Conservation (phyloP, 2,797 vertebrate genomes). For the Sciurus carolinensis region DNA sequence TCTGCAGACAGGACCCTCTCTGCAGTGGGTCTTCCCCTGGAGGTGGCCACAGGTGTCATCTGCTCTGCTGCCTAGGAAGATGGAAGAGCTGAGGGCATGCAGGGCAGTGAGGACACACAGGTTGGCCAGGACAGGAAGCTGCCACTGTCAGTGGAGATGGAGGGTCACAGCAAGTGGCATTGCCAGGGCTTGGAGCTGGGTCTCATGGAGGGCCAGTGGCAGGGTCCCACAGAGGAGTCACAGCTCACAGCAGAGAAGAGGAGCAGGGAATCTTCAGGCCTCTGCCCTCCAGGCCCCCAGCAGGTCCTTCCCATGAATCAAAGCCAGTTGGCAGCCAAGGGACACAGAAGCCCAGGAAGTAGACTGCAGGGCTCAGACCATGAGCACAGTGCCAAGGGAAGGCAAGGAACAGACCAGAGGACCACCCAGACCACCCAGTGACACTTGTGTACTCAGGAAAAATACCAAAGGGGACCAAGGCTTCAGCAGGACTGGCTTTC, state of each 20-base stretch:
- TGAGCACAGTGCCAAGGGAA: no score
- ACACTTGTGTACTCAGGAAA: neutral
- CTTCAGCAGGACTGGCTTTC: no score
- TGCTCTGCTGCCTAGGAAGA: accelerated
- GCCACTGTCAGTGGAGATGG: neutral
- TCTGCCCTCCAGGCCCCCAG: neutral
- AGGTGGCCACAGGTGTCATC: accelerated
- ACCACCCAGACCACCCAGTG: no score
- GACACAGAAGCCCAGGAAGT: no score
- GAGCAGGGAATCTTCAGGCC: neutral
- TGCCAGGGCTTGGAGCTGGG: neutral
- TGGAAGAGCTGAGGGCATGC: neutral
- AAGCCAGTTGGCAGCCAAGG: no score
- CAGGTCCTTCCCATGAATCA: neutral
- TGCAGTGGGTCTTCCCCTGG: accelerated
- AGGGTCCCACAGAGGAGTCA: accelerated
- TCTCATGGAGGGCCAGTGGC: neutral
- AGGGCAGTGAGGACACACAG: neutral
- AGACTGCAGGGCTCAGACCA: neutral
- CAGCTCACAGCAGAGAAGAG: neutral
- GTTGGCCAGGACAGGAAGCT: neutral
- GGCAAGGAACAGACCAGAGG: no score
- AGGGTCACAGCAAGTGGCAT: neutral
- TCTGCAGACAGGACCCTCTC: neutral
- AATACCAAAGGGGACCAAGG: no score